These are phyloP conservation scores for Drosophila prosaltans DNA, from an alignment of 1,140 invertebrate species.

Conservation along the genomic window DNA sequence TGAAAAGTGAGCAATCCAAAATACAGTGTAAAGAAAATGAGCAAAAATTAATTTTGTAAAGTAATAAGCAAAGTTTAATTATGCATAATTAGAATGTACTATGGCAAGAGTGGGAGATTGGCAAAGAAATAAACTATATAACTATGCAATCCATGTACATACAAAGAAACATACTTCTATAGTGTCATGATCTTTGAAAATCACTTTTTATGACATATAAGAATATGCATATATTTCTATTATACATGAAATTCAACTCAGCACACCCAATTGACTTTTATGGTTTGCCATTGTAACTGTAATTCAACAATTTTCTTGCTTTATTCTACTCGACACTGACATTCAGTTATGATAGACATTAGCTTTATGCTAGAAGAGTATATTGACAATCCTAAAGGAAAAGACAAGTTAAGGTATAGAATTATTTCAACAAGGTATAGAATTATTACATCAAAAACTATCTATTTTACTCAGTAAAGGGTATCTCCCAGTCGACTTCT, in stretches of 20 bases:
- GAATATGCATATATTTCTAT: slow-evolving; percentile 9
- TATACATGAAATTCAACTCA: slow-evolving; percentile 25
- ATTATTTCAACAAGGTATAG: no score
- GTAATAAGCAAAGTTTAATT: slow-evolving; percentile 58
- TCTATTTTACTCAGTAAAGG: no score
- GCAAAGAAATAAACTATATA: background rate
- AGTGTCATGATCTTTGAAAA: background rate
- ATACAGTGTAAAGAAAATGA: slow-evolving; percentile 56
- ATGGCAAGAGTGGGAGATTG: background rate
- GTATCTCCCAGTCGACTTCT: background rate
- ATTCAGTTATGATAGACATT: background rate
- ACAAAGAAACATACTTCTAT: background rate
- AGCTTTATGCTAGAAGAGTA: background rate
- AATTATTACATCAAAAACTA: no score
- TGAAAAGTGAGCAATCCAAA: slow-evolving; percentile 17
- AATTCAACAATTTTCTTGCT: background rate
- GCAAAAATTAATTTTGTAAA: slow-evolving; percentile 60
- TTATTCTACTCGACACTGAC: background rate
- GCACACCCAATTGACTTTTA: slow-evolving; percentile 64
- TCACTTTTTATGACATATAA: slow-evolving; percentile 47
- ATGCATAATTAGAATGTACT: slow-evolving; percentile 57
- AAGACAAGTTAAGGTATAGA: background rate
- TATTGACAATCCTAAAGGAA: background rate
- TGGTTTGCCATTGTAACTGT: slow-evolving; percentile 18
- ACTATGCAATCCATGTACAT: background rate